Evolutionary conservation across 2,888 invertebrate species (phyloP).

Genomic region (Agrotis puta): DNA sequence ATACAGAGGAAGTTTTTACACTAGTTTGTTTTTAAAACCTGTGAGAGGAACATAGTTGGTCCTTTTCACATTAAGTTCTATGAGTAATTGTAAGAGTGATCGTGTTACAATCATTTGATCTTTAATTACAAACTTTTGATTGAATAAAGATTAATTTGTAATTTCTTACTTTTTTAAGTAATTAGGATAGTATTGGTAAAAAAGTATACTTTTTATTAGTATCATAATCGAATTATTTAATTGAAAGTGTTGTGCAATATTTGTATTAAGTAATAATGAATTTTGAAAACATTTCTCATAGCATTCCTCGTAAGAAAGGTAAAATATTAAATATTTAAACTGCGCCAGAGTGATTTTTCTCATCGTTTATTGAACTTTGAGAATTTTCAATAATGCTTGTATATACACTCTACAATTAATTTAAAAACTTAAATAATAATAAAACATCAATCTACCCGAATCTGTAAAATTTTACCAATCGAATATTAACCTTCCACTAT

Average conservation of each 20-base stretch:
- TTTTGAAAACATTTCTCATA: slow-evolving; percentile 6
- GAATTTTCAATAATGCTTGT: too few relatives aligned
- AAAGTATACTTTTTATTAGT: neutral
- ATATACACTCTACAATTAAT: too few relatives aligned
- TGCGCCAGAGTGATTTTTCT: too few relatives aligned
- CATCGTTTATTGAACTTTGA: too few relatives aligned
- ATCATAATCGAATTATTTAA: neutral
- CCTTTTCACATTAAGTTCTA: neutral
- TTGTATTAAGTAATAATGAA: slow-evolving; percentile 13
- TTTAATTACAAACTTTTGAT: neutral
- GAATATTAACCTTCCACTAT: too few relatives aligned
- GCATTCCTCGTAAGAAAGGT: slow-evolving; percentile 27
- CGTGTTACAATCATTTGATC: neutral
- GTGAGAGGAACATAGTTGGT: neutral
- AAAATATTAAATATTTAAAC: neutral
- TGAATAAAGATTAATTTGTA: neutral
- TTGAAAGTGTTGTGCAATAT: neutral
- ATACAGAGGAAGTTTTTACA: neutral
- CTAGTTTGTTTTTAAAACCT: slow-evolving; percentile 30
- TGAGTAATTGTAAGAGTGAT: neutral
- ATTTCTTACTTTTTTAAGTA: neutral
- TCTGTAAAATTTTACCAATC: too few relatives aligned
- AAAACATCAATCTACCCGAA: too few relatives aligned
- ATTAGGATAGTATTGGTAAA: neutral
- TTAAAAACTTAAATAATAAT: too few relatives aligned